Conservation (phyloP, 2,113 vertebrate genomes). For the Ploceus nigricollis region DNA sequence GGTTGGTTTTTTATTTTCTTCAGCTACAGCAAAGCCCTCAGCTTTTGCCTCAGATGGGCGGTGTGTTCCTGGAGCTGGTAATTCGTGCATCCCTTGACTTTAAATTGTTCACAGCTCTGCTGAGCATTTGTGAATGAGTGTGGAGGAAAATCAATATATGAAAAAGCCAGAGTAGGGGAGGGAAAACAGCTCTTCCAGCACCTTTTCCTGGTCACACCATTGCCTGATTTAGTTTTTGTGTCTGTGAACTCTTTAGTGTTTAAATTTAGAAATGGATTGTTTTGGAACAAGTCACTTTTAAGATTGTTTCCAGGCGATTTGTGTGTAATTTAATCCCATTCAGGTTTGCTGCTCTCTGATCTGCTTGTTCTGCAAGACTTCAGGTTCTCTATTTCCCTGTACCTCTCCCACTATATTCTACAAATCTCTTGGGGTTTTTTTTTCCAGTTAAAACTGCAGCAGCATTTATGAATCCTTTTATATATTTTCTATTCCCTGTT, state of each 20-base stretch:
- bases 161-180: background rate
- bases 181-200: background rate
- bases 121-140: constrained; percentile 19
- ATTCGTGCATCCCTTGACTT: constrained; percentile 17
- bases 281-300: constrained; percentile 11
- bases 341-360: background rate
- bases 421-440: background rate
- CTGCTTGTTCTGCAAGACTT: background rate
- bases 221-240: constrained; percentile 4
- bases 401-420: background rate
- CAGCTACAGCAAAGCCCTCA: constrained; percentile 1
- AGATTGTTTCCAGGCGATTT: constrained; percentile 20
- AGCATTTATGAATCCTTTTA: background rate
- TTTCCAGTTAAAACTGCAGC: background rate
- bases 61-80: constrained; percentile 1
- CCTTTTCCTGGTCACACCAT: constrained; percentile 1
- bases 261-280: constrained; percentile 42
- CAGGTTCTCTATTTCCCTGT: background rate
- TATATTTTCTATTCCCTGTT: background rate
- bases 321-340: constrained; percentile 21
- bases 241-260: background rate
- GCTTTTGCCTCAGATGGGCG: constrained; percentile 18
- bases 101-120: constrained; percentile 16
- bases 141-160: constrained; percentile 24
- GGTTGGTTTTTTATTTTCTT: background rate